Evolutionary conservation across 1,140 invertebrate species (phyloP).

Genomic region (Heliothis virescens): DNA sequence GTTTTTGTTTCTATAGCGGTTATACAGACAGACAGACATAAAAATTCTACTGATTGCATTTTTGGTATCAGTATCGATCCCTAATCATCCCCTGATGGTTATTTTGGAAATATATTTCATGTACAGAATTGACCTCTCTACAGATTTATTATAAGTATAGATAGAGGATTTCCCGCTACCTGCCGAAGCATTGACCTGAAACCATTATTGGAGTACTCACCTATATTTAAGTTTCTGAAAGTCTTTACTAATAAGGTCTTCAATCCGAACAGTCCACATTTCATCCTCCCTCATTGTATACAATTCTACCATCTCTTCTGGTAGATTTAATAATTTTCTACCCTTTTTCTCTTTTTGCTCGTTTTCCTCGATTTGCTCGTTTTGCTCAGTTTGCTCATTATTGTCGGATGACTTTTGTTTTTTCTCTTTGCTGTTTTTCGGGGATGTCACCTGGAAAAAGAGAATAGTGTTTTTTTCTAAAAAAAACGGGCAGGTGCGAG

Average conservation of each 20-base stretch:
- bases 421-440: background rate
- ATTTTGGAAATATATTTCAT: too few species aligned
- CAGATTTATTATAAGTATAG: too few species aligned
- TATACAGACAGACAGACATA: too few species aligned
- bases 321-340: conserved; percentile 68
- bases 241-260: conserved; percentile 60
- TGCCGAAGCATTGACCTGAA: too few species aligned
- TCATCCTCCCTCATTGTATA: conserved; percentile 70
- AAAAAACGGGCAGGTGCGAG: too few species aligned
- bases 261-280: conserved; percentile 65
- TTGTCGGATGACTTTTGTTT: background rate
- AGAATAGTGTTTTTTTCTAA: background rate
- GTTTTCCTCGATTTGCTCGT: conserved; percentile 16
- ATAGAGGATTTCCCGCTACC: too few species aligned
- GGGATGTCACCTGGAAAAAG: conserved; percentile 8
- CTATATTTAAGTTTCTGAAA: conserved; percentile 61
- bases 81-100: too few species aligned
- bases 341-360: conserved; percentile 23
- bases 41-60: too few species aligned
- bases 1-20: too few species aligned
- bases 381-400: too few species aligned
- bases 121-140: too few species aligned
- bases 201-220: background rate
- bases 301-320: conserved; percentile 66
- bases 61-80: too few species aligned